Evolutionary conservation across 2,113 vertebrate species (phyloP).

Genomic region (Speoplatyrhinus poulsoni): DNA sequence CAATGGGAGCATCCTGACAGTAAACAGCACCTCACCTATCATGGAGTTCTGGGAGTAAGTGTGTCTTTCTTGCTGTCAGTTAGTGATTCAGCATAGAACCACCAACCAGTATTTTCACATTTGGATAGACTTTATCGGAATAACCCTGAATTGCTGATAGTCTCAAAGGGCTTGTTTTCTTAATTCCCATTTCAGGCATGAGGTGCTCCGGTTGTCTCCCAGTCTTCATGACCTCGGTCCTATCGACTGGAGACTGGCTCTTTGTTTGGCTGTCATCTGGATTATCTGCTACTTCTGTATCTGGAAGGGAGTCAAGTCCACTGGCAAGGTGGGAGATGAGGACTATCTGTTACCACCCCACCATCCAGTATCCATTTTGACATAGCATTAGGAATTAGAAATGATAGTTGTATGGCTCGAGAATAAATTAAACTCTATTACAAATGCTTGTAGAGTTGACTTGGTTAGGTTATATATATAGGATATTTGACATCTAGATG

Average conservation of each 20-base stretch:
- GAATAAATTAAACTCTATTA: too few relatives aligned
- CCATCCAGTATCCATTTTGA: too few relatives aligned
- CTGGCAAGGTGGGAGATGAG: slow-evolving; percentile 74
- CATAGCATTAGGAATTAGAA: too few relatives aligned
- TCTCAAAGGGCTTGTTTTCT: not conserved
- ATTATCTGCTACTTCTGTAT: slow-evolving; percentile 84
- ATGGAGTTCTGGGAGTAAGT: slow-evolving; percentile 96
- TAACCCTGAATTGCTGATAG: not conserved
- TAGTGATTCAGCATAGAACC: not conserved
- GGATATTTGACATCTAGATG: too few relatives aligned
- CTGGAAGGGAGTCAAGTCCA: slow-evolving; percentile 84
- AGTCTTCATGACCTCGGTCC: slow-evolving; percentile 82
- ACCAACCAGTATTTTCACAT: not conserved
- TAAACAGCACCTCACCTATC: slow-evolving; percentile 82
- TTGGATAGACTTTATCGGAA: not conserved
- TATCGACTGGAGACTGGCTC: slow-evolving; percentile 76
- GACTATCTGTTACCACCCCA: too few relatives aligned
- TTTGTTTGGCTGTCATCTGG: slow-evolving; percentile 77
- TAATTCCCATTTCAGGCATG: slow-evolving; percentile 39
- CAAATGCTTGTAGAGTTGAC: too few relatives aligned
- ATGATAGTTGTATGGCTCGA: too few relatives aligned
- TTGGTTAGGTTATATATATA: too few relatives aligned
- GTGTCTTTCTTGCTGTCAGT: not conserved
- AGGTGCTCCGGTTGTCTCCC: slow-evolving; percentile 80
- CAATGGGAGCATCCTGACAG: slow-evolving; percentile 38